These are phyloP conservation scores for Vipera latastei DNA, from an alignment of 2,797 vertebrate genomes.

Conservation along the genomic window DNA sequence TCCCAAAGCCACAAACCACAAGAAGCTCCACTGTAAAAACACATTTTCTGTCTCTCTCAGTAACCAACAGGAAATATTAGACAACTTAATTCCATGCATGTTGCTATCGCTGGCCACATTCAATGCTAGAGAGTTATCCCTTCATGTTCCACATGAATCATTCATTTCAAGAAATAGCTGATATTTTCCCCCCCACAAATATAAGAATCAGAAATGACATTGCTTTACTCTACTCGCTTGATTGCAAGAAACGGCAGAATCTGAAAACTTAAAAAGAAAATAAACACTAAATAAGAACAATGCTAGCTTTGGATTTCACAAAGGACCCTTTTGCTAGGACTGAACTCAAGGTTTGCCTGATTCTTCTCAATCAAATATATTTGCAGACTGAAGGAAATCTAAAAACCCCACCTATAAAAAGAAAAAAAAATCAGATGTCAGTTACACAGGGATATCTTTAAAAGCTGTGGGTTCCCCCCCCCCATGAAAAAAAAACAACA, in stretches of 20 bases:
- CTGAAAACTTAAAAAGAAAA: rapidly evolving
- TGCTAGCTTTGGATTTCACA: background rate
- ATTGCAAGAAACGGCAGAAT: rapidly evolving
- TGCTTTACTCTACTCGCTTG: background rate
- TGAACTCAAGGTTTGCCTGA: background rate
- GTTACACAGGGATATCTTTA: conserved; percentile 54
- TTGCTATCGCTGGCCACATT: background rate
- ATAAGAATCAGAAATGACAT: background rate
- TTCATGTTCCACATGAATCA: background rate
- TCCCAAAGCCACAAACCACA: background rate
- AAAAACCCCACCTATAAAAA: conserved; percentile 22
- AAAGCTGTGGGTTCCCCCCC: conserved; percentile 33
- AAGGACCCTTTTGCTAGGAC: background rate
- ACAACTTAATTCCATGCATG: background rate
- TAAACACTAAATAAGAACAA: background rate
- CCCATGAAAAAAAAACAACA: background rate
- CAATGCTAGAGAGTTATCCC: background rate
- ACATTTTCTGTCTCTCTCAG: background rate
- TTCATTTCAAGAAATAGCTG: background rate
- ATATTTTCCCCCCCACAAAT: background rate
- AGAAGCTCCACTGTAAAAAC: background rate
- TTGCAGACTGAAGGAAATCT: background rate
- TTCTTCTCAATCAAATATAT: conserved; percentile 1
- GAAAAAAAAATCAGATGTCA: conserved; percentile 53
- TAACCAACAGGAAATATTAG: background rate